Conservation (phyloP, 2,113 vertebrate species). For the Pterocles orientalis region DNA sequence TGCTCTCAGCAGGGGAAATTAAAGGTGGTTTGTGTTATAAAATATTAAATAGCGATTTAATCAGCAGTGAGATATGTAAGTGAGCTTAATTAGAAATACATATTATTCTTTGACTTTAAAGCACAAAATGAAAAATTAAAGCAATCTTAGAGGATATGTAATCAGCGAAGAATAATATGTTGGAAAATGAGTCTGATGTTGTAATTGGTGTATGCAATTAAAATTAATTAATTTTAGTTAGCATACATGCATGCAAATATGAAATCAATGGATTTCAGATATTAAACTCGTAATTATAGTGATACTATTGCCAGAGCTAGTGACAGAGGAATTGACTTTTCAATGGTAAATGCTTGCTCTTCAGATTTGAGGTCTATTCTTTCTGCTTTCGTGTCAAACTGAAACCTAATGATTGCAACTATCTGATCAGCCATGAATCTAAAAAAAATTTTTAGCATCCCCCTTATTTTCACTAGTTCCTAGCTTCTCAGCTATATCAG, state of each 20-base stretch:
- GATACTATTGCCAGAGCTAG: conserved; percentile 45
- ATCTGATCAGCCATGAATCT: background rate
- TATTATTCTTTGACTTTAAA: conserved; percentile 84
- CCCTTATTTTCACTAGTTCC: background rate
- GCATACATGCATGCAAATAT: conserved; percentile 78
- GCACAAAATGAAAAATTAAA: conserved; percentile 82
- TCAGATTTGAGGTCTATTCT: background rate
- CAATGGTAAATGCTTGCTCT: conserved; percentile 8
- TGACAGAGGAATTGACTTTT: conserved; percentile 56
- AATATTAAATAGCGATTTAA: conserved; percentile 79
- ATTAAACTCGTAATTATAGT: conserved; percentile 79
- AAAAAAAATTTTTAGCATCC: background rate
- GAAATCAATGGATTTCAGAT: conserved; percentile 79
- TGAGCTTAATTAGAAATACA: conserved; percentile 80
- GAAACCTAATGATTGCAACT: background rate
- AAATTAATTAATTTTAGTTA: conserved; percentile 84
- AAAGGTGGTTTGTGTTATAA: conserved; percentile 74
- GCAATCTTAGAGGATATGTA: conserved; percentile 77
- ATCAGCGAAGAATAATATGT: conserved; percentile 80
- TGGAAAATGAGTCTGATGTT: conserved; percentile 79
- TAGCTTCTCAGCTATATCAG: background rate
- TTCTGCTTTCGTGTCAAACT: background rate
- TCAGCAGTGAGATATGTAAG: conserved; percentile 77
- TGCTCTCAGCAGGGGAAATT: conserved; percentile 44
- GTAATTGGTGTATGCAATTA: conserved; percentile 81